Conservation (phyloP, 2,113 vertebrate species). For the Periophthalmus modestus region DNA sequence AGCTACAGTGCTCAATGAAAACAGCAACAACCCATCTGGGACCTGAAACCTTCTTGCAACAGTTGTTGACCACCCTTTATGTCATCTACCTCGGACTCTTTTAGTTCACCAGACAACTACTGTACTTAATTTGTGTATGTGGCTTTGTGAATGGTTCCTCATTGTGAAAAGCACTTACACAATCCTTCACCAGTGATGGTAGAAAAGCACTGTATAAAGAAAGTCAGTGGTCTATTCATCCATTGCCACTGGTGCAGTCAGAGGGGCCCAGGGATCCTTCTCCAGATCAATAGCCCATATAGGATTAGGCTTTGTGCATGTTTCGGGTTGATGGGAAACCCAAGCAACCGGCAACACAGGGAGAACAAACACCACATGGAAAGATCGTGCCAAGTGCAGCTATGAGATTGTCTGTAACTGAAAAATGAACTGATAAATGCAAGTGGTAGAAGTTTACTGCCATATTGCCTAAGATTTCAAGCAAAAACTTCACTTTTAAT, state of each 20-base stretch:
- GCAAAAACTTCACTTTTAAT: too few species aligned
- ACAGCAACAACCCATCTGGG: not conserved
- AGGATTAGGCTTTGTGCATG: conserved; percentile 1
- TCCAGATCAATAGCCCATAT: not conserved
- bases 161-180: not conserved
- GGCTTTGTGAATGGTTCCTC: not conserved
- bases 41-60: not conserved
- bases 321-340: not conserved
- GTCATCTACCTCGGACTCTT: not conserved
- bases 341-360: not conserved
- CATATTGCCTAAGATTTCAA: too few species aligned
- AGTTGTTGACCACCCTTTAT: not conserved
- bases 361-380: not conserved
- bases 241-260: not conserved
- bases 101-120: not conserved
- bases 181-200: not conserved
- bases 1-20: too few species aligned
- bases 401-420: not conserved
- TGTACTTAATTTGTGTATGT: not conserved
- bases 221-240: not conserved
- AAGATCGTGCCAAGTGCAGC: not conserved
- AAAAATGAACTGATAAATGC: too few species aligned
- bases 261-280: not conserved
- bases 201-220: not conserved
- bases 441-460: too few species aligned